A percentile compares a stretch with the other conserved stretches of the same genome.
phyloP scores from a whole-genome alignment of 2,113 vertebrate species.

The Sisor rabdophorus region DNA sequence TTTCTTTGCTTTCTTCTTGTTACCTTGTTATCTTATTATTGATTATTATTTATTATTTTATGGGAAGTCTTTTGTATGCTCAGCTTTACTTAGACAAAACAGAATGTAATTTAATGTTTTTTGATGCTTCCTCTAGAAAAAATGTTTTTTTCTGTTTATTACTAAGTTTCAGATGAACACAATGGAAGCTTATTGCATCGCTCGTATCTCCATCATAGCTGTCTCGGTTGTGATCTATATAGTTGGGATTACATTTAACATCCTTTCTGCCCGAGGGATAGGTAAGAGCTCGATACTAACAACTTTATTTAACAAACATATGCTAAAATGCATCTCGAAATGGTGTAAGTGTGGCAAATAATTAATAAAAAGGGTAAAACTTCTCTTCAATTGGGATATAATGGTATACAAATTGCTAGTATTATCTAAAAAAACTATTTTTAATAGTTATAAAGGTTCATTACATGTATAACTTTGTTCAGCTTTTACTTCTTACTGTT shows the following conservation, averaged over 20 bases:
- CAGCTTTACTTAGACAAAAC: too few species aligned
- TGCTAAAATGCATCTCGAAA: background rate
- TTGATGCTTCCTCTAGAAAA: background rate
- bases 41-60: too few species aligned
- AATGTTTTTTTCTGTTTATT: background rate
- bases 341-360: background rate
- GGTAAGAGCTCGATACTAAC: slow-evolving; percentile 45
- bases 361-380: background rate
- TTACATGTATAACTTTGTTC: too few species aligned
- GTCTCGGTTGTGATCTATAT: slow-evolving; percentile 56
- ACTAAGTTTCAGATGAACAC: slow-evolving; percentile 27
- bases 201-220: slow-evolving; percentile 48
- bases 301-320: background rate
- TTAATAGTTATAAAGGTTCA: too few species aligned
- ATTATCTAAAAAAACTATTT: too few species aligned
- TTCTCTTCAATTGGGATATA: background rate
- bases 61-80: too few species aligned
- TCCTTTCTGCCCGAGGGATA: slow-evolving; percentile 54
- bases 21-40: background rate
- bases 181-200: slow-evolving; percentile 56
- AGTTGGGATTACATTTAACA: slow-evolving; percentile 52
- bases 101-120: background rate
- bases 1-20: too few species aligned
- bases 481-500: too few species aligned
- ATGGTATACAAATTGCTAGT: too few species aligned